phyloP scores from a whole-genome alignment of 2,113 vertebrate species.

The Indicator indicator region DNA sequence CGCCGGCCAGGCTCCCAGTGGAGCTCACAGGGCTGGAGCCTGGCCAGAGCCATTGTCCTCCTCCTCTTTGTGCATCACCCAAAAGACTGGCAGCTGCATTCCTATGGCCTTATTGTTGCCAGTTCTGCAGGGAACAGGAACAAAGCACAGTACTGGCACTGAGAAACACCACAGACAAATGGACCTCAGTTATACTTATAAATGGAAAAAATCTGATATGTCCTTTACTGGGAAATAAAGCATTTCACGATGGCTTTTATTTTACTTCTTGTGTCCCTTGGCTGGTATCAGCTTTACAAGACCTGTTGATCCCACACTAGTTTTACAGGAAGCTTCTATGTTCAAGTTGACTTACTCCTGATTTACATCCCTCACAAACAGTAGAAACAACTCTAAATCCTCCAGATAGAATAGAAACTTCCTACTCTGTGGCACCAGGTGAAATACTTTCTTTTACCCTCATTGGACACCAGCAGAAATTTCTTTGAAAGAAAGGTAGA shows the following conservation, averaged over 20 bases:
- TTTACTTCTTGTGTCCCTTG: neutral
- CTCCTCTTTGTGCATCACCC: constrained; percentile 22
- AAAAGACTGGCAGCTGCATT: constrained; percentile 39
- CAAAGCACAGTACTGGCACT: constrained; percentile 50
- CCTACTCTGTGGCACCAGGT: neutral
- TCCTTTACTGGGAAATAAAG: neutral
- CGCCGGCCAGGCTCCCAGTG: fast-evolving
- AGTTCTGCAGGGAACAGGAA: constrained; percentile 36
- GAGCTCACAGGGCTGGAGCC: neutral
- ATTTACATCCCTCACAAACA: neutral
- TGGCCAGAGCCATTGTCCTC: neutral
- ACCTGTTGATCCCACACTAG: neutral
- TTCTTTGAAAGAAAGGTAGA: neutral
- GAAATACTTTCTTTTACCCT: neutral
- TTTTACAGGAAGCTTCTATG: constrained; percentile 11
- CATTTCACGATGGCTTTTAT: neutral
- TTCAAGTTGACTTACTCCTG: neutral
- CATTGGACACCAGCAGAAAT: neutral
- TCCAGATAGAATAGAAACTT: neutral
- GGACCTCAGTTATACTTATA: constrained; percentile 26
- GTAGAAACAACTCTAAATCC: neutral
- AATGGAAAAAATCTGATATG: constrained; percentile 3
- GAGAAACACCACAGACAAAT: constrained; percentile 6
- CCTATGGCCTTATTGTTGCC: constrained; percentile 12
- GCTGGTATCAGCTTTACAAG: neutral